Conservation (phyloP, 1,140 invertebrate species). For the Triops longicaudatus region DNA sequence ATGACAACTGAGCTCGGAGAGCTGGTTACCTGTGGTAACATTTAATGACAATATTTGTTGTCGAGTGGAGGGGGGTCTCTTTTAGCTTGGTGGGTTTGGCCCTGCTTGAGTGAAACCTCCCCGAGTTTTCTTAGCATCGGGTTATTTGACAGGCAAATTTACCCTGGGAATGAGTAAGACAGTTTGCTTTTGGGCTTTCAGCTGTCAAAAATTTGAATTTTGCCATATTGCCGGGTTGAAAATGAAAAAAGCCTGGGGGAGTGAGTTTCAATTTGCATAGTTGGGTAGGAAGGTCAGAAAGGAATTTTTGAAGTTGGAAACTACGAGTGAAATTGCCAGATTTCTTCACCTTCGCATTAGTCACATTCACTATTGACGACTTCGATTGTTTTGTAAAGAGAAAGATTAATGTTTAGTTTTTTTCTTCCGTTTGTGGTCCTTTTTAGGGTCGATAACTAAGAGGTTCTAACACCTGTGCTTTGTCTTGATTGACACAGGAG, state of each 20-base stretch:
- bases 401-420: neutral
- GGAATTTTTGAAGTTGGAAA: neutral
- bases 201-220: conserved; percentile 3
- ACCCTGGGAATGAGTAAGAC: neutral
- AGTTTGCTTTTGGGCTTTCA: neutral
- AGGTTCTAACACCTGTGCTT: neutral
- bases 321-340: neutral
- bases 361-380: neutral
- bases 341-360: neutral
- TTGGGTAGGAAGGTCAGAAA: neutral
- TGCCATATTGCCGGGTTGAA: neutral
- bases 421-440: neutral
- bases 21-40: neutral
- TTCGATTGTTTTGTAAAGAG: neutral
- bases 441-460: neutral
- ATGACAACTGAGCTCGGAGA: neutral
- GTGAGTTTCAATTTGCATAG: conserved; percentile 1
- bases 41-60: conserved; percentile 13
- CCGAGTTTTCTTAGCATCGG: neutral
- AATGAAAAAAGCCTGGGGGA: neutral
- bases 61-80: neutral
- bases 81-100: neutral
- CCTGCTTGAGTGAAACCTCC: neutral
- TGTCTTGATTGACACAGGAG: neutral
- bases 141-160: conserved; percentile 7